Conservation (phyloP, 1,140 invertebrate genomes). For the Heliconius hermathena region DNA sequence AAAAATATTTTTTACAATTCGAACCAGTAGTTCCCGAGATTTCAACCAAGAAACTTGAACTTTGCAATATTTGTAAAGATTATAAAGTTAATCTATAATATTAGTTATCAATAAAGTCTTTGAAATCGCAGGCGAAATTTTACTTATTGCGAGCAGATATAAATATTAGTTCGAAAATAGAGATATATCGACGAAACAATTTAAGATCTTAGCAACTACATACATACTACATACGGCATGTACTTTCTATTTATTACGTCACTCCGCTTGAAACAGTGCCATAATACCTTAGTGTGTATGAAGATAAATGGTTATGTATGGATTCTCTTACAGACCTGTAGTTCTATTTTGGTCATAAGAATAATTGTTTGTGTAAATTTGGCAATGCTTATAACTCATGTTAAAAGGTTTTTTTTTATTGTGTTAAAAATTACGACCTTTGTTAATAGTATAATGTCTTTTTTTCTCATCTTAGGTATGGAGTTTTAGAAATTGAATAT, state of each 20-base stretch:
- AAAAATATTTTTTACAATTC: no score
- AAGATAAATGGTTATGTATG: neutral
- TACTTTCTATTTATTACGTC: slow-evolving; percentile 7
- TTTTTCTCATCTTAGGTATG: no score
- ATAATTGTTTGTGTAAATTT: neutral
- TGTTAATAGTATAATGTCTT: no score
- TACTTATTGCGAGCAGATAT: neutral
- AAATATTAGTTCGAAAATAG: neutral
- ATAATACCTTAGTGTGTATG: neutral
- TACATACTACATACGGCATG: neutral
- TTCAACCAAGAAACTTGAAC: no score
- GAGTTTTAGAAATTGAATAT: no score
- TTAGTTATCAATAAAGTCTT: no score
- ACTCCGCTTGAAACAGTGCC: neutral
- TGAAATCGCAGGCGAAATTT: neutral
- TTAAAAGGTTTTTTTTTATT: no score
- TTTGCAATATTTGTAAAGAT: no score
- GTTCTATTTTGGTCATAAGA: neutral
- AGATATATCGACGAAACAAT: neutral
- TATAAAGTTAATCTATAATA: no score
- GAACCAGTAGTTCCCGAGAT: no score
- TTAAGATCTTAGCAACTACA: neutral
- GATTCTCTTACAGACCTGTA: neutral
- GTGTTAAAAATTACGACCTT: no score
- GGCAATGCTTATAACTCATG: neutral